Evolutionary conservation across 2,113 vertebrate genomes (phyloP).

Genomic region (Mixornis gularis): DNA sequence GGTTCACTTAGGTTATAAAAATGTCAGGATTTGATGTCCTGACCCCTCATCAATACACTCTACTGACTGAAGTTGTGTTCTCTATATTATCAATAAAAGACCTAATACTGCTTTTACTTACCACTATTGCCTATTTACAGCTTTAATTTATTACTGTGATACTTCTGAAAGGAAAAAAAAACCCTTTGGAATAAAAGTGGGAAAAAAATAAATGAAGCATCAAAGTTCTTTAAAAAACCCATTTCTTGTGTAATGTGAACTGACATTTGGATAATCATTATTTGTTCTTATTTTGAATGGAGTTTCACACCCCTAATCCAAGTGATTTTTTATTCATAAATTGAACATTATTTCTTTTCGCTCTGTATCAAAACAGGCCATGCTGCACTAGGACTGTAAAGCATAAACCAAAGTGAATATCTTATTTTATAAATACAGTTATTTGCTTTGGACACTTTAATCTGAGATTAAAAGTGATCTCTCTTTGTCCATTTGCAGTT

Average conservation of each 20-base stretch:
- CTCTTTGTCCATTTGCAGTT: constrained; percentile 63
- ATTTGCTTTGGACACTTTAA: not conserved
- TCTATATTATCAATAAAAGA: not conserved
- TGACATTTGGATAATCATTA: not conserved
- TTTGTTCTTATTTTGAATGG: not conserved
- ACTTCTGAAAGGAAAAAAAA: not conserved
- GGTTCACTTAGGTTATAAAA: not conserved
- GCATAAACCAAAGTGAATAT: not conserved
- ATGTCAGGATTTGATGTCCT: not conserved
- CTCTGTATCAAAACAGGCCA: not conserved
- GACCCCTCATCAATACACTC: not conserved
- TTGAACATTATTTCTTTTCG: not conserved
- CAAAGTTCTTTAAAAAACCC: not conserved
- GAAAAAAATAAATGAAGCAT: not conserved
- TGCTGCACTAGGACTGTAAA: not conserved
- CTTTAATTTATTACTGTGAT: not conserved
- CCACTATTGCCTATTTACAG: not conserved
- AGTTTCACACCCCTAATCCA: not conserved
- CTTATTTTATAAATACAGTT: not conserved
- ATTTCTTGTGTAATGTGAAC: not conserved
- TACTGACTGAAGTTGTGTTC: not conserved
- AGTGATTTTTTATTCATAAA: not conserved
- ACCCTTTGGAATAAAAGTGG: not conserved
- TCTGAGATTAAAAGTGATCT: not conserved
- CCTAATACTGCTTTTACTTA: not conserved